Evolutionary conservation across 2,797 vertebrate genomes (phyloP).

Genomic region (Pygocentrus nattereri): DNA sequence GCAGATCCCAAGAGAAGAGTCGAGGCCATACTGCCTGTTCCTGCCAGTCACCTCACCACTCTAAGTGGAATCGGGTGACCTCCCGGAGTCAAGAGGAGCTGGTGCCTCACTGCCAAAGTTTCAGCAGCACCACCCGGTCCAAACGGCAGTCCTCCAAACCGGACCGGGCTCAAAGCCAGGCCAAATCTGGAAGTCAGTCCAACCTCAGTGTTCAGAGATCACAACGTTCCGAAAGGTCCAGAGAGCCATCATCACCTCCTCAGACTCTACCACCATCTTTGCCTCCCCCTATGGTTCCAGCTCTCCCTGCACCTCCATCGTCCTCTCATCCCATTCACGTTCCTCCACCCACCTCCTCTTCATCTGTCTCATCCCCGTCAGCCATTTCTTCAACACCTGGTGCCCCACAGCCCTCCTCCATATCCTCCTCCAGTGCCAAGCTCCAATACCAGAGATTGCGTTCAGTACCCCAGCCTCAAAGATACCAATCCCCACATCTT

Average conservation of each 20-base stretch:
- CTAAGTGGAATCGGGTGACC: slow-evolving; percentile 75
- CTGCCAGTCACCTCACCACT: slow-evolving; percentile 77
- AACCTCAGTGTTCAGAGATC: slow-evolving; percentile 79
- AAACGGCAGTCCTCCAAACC: slow-evolving; percentile 80
- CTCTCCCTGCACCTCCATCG: slow-evolving; percentile 77
- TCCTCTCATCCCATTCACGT: slow-evolving; percentile 75
- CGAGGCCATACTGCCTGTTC: slow-evolving; percentile 71
- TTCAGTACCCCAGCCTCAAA: slow-evolving; percentile 79
- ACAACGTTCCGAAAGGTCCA: slow-evolving; percentile 72
- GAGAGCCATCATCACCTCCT: slow-evolving; percentile 72
- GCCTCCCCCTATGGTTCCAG: slow-evolving; percentile 71
- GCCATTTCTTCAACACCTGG: slow-evolving; percentile 80
- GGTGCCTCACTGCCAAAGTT: slow-evolving; percentile 79
- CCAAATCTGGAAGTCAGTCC: slow-evolving; percentile 81
- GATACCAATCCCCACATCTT: slow-evolving; percentile 84
- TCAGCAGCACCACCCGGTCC: slow-evolving; percentile 72
- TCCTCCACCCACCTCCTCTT: slow-evolving; percentile 80
- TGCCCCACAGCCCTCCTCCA: slow-evolving; percentile 78
- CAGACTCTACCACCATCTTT: slow-evolving; percentile 68
- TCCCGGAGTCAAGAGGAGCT: slow-evolving; percentile 82
- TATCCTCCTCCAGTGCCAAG: slow-evolving; percentile 87
- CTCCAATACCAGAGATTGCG: slow-evolving; percentile 89
- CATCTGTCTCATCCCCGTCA: slow-evolving; percentile 85
- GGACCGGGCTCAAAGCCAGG: slow-evolving; percentile 75
- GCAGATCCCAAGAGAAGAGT: slow-evolving; percentile 76